Evolutionary conservation across 2,113 vertebrate genomes (phyloP), one percentile per base, ranked within the genome.

Genomic region (Rhinichthys klamathensis): DNA sequence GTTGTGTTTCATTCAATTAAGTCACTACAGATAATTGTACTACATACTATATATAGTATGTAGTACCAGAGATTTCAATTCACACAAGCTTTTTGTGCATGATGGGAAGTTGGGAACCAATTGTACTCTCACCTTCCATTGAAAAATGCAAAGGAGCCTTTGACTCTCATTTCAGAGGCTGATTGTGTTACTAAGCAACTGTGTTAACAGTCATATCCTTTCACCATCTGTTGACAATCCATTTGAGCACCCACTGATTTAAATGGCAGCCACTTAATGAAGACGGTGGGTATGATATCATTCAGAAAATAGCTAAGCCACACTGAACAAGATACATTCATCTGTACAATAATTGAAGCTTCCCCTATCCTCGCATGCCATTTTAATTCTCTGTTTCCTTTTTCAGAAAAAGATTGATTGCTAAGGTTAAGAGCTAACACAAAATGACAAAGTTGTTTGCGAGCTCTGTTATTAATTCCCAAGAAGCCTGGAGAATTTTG

Each of bases 181-280:
- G 63, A 80, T 60, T 70, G 35, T 72, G 84, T 85, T 85, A 85
- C 84, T 79, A 80, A 85, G 75, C 63, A 85, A 85, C 75, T 41
- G 49, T 67, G 49, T 60, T 79, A 78, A 49, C 74, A n/a, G 61
- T 80, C 75, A 80, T 49, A 80, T 80, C 51, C 75, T 67, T 85
- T 72, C 51, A 70, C 46, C 49, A 60, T 79, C 84, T 85, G 76
- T 80, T 85, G 49, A 76, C 76, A 85, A 80, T 85, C 35, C 76
- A 72, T 85, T 79, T 85, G 41, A 78, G 74, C 38, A 10, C 60
- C 38, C 27, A 75, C 82, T 76, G 82, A 76, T 84, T 84, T 38
- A 85, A 77, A 85, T 77, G 63, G 46, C 44, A 84, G 61, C 75
- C 60, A 41, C 63, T 85, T 80, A 85, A 85, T 85, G 76, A 85